A percentile compares a stretch with the other conserved stretches of the same genome.
Conservation (phyloP, 2,797 vertebrate species). For the Melanotaenia trifasciata region DNA sequence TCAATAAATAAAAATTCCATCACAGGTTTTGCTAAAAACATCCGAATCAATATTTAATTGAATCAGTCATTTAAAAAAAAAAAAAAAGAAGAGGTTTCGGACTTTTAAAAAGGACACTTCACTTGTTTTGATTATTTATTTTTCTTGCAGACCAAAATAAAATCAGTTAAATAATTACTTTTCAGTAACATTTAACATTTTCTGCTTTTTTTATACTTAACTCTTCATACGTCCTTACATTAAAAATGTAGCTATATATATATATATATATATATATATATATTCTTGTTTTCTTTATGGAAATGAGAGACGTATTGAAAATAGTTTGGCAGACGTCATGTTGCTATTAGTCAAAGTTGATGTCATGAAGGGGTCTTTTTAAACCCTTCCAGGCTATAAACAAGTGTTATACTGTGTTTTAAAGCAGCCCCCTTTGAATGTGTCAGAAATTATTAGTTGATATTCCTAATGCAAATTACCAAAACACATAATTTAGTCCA, state of each 20-base stretch:
- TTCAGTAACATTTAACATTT: slow-evolving; percentile 9
- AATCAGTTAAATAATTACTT: slow-evolving; percentile 28
- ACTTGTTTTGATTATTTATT: slow-evolving; percentile 27
- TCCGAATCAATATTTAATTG: neutral
- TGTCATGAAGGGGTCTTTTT: slow-evolving; percentile 1
- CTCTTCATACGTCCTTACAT: slow-evolving; percentile 1
- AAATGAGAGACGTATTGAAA: slow-evolving; percentile 21
- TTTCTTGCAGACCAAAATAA: slow-evolving; percentile 4
- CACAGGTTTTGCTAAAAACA: slow-evolving; percentile 6
- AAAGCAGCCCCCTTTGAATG: neutral
- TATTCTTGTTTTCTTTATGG: neutral
- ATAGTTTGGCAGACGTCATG: neutral
- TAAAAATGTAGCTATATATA: slow-evolving; percentile 16
- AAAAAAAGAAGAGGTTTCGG: neutral
- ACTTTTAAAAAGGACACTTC: slow-evolving; percentile 14
- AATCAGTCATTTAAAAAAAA: neutral
- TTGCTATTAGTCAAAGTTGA: neutral
- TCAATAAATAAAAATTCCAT: neutral
- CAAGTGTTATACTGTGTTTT: neutral
- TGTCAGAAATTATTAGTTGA: slow-evolving; percentile 16
- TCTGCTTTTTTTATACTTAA: neutral
- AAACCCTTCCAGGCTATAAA: slow-evolving; percentile 1
- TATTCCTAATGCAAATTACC: neutral
- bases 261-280: neutral
- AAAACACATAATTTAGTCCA: slow-evolving; percentile 9